A percentile compares a stretch with the other conserved stretches of the same genome.
These are phyloP conservation scores for Sphyrna mokarran DNA, from an alignment of 2,113 vertebrate genomes.

Conservation along the genomic window DNA sequence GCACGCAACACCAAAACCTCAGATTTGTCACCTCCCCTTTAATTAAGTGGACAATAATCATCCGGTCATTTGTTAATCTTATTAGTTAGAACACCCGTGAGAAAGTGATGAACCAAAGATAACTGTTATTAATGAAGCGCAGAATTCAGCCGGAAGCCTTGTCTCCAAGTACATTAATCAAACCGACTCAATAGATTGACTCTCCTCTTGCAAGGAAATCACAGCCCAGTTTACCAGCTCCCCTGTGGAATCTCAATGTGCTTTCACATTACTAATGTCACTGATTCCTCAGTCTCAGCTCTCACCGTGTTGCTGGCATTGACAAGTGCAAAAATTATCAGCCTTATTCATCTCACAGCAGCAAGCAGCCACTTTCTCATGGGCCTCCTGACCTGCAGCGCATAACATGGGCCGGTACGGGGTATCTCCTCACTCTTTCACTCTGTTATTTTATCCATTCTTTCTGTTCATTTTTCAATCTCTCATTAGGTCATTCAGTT, in stretches of 20 bases:
- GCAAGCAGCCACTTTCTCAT: background rate
- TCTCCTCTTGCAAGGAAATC: background rate
- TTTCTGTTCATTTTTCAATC: background rate
- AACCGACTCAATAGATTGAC: background rate
- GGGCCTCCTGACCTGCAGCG: background rate
- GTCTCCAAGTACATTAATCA: conserved; percentile 7
- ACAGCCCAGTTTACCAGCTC: background rate
- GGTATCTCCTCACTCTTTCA: background rate
- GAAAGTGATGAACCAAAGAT: conserved; percentile 11
- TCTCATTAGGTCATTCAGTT: background rate
- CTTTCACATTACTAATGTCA: background rate
- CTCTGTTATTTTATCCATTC: background rate
- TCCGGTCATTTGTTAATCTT: conserved; percentile 17
- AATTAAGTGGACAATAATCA: background rate
- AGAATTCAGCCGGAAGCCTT: background rate
- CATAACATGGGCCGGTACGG: background rate
- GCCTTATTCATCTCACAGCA: background rate
- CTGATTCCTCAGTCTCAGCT: background rate
- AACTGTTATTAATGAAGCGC: conserved; percentile 7
- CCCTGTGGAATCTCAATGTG: background rate
- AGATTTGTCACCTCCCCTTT: background rate
- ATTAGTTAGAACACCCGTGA: background rate
- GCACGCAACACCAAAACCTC: background rate
- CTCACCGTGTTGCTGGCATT: background rate
- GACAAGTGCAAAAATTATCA: background rate